Conservation (phyloP, 23 tunicate species). For the Phallusia fumigata region DNA sequence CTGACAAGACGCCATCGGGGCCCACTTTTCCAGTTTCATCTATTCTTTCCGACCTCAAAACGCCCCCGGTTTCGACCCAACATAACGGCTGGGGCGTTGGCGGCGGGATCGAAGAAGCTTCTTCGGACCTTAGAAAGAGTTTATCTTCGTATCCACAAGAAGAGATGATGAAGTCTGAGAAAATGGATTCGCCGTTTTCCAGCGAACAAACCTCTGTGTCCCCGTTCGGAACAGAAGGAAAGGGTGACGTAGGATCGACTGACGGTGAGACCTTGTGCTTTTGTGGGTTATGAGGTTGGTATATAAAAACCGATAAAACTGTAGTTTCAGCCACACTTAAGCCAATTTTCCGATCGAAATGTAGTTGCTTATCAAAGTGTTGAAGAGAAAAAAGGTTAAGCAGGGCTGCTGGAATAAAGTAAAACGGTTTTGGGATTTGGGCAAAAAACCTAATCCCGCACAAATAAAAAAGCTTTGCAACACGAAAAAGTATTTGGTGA, state of each 20-base stretch:
- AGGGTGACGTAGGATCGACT: background rate
- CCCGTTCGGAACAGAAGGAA: background rate
- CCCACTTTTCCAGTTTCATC: constrained; percentile 34
- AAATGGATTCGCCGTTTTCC: background rate
- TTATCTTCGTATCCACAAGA: background rate
- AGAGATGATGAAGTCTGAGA: background rate
- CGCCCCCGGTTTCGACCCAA: background rate
- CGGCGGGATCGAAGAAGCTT: background rate
- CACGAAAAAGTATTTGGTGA: too few relatives aligned
- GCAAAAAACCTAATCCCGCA: too few relatives aligned
- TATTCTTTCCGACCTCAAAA: constrained; percentile 30
- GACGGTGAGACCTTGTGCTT: background rate
- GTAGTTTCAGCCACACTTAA: too few relatives aligned
- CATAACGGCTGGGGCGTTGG: background rate
- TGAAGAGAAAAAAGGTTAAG: too few relatives aligned
- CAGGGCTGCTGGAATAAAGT: too few relatives aligned
- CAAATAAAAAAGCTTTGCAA: too few relatives aligned
- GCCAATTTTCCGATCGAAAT: too few relatives aligned
- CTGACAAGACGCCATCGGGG: background rate
- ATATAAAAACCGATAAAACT: too few relatives aligned
- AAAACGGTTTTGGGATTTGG: too few relatives aligned
- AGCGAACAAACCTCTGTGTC: background rate
- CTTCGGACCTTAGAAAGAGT: background rate
- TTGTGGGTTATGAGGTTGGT: too few relatives aligned
- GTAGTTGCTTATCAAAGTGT: too few relatives aligned